Conservation (phyloP, 2,888 invertebrate genomes). For the Melinaea marsaeus region DNA sequence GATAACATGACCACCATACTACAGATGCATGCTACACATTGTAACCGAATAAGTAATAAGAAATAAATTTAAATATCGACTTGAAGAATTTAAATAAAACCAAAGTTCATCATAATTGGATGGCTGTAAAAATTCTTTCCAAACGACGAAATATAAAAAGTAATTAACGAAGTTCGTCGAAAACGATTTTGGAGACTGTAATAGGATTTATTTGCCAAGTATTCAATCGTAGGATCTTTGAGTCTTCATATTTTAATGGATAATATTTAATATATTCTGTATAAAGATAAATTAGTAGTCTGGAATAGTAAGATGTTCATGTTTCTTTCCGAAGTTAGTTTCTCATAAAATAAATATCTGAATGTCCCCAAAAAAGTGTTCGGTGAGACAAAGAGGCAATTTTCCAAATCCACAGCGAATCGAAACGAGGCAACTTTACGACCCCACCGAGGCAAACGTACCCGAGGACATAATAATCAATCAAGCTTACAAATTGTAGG, state of each 20-base stretch:
- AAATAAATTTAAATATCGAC: slow-evolving; percentile 1
- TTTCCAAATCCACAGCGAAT: slow-evolving; percentile 6
- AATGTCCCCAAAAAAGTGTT: slow-evolving; percentile 1
- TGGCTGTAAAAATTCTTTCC: slow-evolving; percentile 21
- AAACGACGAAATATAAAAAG: slow-evolving; percentile 28
- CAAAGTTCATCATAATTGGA: slow-evolving; percentile 21
- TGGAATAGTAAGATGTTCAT: no score
- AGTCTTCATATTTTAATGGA: background rate
- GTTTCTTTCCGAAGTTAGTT: background rate
- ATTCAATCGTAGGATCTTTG: slow-evolving; percentile 50
- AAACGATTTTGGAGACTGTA: slow-evolving; percentile 26
- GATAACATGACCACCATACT: no score
- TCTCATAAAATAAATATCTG: slow-evolving; percentile 3
- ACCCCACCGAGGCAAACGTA: slow-evolving; percentile 3
- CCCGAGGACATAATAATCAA: slow-evolving; percentile 13
- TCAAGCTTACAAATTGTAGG: background rate
- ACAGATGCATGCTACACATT: background rate
- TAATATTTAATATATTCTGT: background rate
- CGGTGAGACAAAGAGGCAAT: slow-evolving; percentile 13
- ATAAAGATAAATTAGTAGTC: no score
- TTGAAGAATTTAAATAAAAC: background rate
- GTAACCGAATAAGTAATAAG: background rate
- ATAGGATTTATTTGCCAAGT: slow-evolving; percentile 54
- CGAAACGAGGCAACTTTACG: slow-evolving; percentile 4
- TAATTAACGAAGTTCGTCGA: slow-evolving; percentile 29